Evolutionary conservation across 2,888 invertebrate genomes (phyloP), one percentile per base, ranked within the genome.

Genomic region (Drosophila ustulata): DNA sequence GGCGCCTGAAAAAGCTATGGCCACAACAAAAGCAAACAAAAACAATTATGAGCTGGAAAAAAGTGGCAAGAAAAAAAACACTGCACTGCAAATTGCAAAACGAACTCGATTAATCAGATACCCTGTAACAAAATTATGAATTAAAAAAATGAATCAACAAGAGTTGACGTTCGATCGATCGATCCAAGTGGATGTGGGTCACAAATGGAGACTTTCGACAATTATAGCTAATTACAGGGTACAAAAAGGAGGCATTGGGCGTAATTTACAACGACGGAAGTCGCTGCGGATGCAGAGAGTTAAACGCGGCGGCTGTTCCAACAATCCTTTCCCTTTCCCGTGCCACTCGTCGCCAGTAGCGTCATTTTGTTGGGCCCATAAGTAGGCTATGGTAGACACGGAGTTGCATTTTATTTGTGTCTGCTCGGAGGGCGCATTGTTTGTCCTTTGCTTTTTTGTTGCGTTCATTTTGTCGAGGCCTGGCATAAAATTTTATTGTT

Each of bases 401-500:
- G 64, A 69, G 65, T 55, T 58, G 64, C 51, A 66, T 52, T 75
- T 75, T 59, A 69, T 59, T 67, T 59, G 61, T 56, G 64, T 64
- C 66, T 59, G 63, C 43, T 34, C 34, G 34, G 37, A 61, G 52
- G 45, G 34, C 32, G 43, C 52, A 46, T 71, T 71, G 56, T 72
- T 66, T 43, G 37, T 34, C 8, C 49, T 45, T 45, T 45, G 32
- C 45, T 2, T 45, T 51, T 28, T 39, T 41, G 26, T 45, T 52
- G n/a, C 11, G 4, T 37, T 37, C 5, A 11, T 41, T 32, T 55
- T 45, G 30, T 39, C 28, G 37, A 53, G 13, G 46, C 34, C 58
- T 58, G 74, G 65, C 68, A 66, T 52, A 64, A 75, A 65, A 72
- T 75, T 80, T 79, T 82, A 80, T 80, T 80, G 76, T 82, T 76